A percentile compares a stretch with the other conserved stretches of the same genome.
phyloP scores from a whole-genome alignment of 2,888 invertebrate genomes.

The Ditylenchus weischeri region DNA sequence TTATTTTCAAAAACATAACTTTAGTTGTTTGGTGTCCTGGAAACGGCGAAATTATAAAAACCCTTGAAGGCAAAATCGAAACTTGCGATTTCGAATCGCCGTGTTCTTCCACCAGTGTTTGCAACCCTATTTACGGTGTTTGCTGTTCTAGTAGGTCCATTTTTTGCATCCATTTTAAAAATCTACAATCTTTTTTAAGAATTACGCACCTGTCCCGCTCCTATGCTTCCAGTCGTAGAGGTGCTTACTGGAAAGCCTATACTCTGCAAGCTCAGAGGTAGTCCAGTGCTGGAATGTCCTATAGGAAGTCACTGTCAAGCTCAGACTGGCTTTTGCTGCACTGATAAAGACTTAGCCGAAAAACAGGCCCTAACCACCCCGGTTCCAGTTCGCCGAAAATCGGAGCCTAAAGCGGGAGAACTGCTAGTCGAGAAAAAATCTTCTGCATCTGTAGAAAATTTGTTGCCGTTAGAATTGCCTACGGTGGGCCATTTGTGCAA shows the following conservation, averaged over 20 bases:
- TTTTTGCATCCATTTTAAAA: background rate
- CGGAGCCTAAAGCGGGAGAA: no score
- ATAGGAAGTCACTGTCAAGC: conserved; percentile 42
- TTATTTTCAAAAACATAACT: background rate
- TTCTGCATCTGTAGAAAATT: no score
- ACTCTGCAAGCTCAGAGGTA: conserved; percentile 41
- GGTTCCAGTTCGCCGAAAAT: no score
- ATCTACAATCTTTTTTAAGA: conserved; percentile 33
- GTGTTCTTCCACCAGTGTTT: conserved; percentile 45
- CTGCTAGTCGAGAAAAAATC: no score
- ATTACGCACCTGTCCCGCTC: conserved; percentile 49
- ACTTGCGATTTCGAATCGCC: conserved; percentile 44
- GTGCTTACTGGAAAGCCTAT: conserved; percentile 42
- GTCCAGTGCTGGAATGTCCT: conserved; percentile 39
- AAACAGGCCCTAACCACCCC: background rate
- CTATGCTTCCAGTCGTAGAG: conserved; percentile 47
- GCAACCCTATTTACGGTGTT: conserved; percentile 51
- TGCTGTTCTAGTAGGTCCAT: conserved; percentile 51
- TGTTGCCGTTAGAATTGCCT: background rate
- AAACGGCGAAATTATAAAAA: conserved; percentile 45
- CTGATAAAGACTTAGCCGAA: background rate
- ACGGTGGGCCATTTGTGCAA: conserved; percentile 2
- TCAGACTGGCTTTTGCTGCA: conserved; percentile 50
- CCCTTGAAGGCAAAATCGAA: conserved; percentile 36
- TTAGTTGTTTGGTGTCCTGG: conserved; percentile 48